Evolutionary conservation across 2,888 invertebrate species (phyloP).

Genomic region (Dicranocentrus wangi): DNA sequence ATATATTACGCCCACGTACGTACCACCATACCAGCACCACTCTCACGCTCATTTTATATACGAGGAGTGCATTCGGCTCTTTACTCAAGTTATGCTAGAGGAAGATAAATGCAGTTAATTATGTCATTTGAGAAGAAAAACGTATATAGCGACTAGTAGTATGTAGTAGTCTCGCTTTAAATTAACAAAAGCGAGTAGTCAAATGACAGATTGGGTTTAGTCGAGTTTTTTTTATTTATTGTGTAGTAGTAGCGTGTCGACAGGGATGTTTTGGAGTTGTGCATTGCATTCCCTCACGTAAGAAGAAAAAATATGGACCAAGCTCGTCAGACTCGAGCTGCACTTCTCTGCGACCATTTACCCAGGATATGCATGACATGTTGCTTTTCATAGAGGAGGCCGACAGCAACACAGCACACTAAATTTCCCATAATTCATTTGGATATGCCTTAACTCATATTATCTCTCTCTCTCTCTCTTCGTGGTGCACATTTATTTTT

Average conservation of each 20-base stretch:
- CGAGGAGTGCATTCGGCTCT: not conserved
- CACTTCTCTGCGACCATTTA: not conserved
- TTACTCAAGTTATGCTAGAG: not conserved
- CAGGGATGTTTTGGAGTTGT: too few species aligned
- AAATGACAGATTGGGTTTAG: too few species aligned
- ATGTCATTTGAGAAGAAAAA: slow-evolving; percentile 20
- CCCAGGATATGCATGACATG: slow-evolving; percentile 18
- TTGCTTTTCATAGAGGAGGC: slow-evolving; percentile 25
- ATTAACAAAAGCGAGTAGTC: not conserved
- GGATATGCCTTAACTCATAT: slow-evolving; percentile 12
- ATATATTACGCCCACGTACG: slow-evolving; percentile 7
- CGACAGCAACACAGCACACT: slow-evolving; percentile 43
- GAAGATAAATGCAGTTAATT: slow-evolving; percentile 39
- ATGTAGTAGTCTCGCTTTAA: not conserved
- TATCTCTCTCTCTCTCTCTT: not conserved
- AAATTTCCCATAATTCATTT: slow-evolving; percentile 41
- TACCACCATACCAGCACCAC: not conserved
- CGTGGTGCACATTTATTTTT: not conserved
- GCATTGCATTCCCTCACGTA: not conserved
- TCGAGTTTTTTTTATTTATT: too few species aligned
- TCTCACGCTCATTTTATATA: not conserved
- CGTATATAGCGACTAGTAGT: not conserved
- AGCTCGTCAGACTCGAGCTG: too few species aligned
- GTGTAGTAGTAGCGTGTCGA: too few species aligned
- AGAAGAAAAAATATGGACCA: too few species aligned